Percentiles rank a stretch among this genome's conserved stretches.
Evolutionary conservation across 2,113 vertebrate genomes (phyloP).

Genomic region (Chaenogobius annularis): DNA sequence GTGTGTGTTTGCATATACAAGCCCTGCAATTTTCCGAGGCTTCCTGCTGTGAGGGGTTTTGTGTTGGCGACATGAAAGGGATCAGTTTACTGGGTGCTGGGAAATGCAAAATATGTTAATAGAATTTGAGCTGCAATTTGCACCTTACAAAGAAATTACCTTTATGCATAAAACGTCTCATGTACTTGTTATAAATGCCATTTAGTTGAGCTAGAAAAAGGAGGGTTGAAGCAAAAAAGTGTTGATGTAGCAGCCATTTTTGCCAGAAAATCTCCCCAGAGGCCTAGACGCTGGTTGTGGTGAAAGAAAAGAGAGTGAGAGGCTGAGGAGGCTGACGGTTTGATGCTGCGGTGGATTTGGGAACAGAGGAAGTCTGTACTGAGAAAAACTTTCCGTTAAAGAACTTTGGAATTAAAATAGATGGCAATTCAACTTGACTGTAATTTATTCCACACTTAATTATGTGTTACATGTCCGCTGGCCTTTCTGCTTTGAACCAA

Average conservation of each 20-base stretch:
- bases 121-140: too few species aligned
- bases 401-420: not conserved
- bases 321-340: too few species aligned
- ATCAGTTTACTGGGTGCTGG: slow-evolving; percentile 15
- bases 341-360: too few species aligned
- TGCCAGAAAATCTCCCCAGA: too few species aligned
- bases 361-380: not conserved
- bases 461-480: not conserved
- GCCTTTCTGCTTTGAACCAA: not conserved
- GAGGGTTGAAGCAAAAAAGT: too few species aligned
- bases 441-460: not conserved
- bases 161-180: not conserved
- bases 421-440: not conserved
- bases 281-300: too few species aligned
- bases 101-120: not conserved
- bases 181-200: too few species aligned
- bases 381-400: not conserved
- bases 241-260: too few species aligned
- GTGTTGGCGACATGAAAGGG: slow-evolving; percentile 42
- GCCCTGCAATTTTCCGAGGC: slow-evolving; percentile 16
- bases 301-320: too few species aligned
- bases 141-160: too few species aligned
- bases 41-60: slow-evolving; percentile 43
- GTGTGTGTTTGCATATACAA: slow-evolving; percentile 18
- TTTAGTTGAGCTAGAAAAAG: too few species aligned